Percentiles rank a stretch among this genome's conserved stretches.
Conservation (phyloP, 2,888 invertebrate genomes). For the Himalopsyche kuldschensis region DNA sequence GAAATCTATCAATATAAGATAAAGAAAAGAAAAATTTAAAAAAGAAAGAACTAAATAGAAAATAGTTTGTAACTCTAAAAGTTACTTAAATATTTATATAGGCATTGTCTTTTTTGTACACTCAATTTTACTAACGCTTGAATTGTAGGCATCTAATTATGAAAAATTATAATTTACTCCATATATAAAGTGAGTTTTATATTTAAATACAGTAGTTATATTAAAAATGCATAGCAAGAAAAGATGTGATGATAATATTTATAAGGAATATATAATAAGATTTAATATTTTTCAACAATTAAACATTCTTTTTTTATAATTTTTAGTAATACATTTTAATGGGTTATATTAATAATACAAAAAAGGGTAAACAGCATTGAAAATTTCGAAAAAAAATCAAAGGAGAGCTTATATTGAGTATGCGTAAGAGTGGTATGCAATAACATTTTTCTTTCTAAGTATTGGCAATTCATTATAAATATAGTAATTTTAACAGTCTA, state of each 20-base stretch:
- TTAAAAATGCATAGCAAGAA: not conserved
- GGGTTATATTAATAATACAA: not conserved
- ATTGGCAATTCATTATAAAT: not conserved
- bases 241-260: not conserved
- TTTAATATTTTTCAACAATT: not conserved
- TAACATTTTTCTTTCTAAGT: not conserved
- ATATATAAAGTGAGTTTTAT: too few species aligned
- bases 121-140: too few species aligned
- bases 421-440: not conserved
- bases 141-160: too few species aligned
- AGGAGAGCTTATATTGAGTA: not conserved
- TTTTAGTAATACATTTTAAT: too few species aligned
- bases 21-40: too few species aligned
- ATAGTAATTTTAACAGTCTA: not conserved
- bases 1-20: too few species aligned
- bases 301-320: too few species aligned
- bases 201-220: not conserved
- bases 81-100: too few species aligned
- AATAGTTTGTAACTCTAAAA: too few species aligned
- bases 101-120: too few species aligned
- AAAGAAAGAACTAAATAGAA: too few species aligned
- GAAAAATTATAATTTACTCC: too few species aligned
- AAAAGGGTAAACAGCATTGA: not conserved
- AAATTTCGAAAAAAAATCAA: not conserved
- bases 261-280: not conserved